These are phyloP conservation scores for Pyrrhura leucotis DNA, from an alignment of 2,797 vertebrate species.

Conservation along the genomic window DNA sequence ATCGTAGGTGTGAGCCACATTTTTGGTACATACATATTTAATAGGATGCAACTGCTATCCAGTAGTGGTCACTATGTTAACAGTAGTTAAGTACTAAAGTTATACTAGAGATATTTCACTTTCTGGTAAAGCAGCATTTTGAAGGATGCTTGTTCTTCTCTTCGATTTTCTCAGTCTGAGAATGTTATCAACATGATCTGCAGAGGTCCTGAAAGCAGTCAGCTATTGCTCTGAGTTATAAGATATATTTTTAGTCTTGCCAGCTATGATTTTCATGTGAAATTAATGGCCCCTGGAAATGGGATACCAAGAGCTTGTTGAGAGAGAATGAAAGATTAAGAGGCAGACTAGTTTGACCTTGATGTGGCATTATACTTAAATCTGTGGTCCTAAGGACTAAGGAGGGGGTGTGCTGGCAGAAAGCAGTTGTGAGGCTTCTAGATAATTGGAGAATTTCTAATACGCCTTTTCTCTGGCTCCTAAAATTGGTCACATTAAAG, in stretches of 20 bases:
- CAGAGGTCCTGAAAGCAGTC: constrained; percentile 14
- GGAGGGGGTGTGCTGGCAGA: background rate
- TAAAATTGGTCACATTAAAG: background rate
- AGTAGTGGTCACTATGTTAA: background rate
- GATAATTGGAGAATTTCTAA: constrained; percentile 27
- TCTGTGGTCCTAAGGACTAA: background rate
- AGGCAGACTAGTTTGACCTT: background rate
- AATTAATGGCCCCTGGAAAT: constrained; percentile 56
- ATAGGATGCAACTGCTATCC: background rate
- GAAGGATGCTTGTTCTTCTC: background rate
- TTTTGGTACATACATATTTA: accelerated
- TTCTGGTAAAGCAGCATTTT: background rate
- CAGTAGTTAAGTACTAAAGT: background rate
- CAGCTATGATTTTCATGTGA: constrained; percentile 23
- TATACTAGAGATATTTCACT: background rate
- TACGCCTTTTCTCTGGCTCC: background rate
- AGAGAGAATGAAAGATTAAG: constrained; percentile 2
- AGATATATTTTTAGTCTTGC: constrained; percentile 51
- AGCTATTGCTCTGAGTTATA: background rate
- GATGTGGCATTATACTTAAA: background rate
- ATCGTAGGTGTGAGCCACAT: background rate
- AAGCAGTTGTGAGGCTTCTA: background rate
- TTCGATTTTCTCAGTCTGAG: background rate
- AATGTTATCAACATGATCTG: constrained; percentile 2
- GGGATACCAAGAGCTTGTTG: background rate